Percentiles rank a stretch among this genome's conserved stretches.
Conservation (phyloP, 2,113 vertebrate genomes). For the Genyomyrus donnyi region DNA sequence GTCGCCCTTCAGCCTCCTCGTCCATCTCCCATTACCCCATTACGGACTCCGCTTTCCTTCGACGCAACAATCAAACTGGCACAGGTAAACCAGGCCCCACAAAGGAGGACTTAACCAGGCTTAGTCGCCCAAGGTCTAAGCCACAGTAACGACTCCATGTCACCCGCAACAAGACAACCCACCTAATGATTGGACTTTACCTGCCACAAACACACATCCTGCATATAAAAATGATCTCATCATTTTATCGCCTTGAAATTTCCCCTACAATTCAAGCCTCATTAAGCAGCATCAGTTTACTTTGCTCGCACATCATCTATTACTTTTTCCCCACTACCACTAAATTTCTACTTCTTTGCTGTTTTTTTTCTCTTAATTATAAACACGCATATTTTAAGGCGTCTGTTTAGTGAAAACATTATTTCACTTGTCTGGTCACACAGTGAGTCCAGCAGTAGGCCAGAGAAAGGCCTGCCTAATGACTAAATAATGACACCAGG, state of each 20-base stretch:
- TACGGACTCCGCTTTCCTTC: neutral
- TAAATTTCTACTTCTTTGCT: neutral
- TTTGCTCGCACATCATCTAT: neutral
- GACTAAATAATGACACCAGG: neutral
- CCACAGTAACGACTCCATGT: neutral
- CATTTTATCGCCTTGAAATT: neutral
- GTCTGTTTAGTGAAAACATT: neutral
- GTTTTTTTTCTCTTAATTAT: neutral
- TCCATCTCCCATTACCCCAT: neutral
- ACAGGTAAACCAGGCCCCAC: neutral
- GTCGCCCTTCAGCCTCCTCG: slow-evolving; percentile 22
- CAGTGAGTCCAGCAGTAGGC: neutral
- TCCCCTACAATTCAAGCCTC: neutral
- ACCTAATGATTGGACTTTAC: neutral
- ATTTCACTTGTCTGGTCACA: neutral
- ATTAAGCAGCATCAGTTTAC: neutral
- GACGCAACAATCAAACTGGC: neutral
- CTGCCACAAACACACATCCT: neutral
- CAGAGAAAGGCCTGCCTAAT: neutral
- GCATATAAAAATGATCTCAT: neutral
- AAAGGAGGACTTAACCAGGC: neutral
- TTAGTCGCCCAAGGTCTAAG: too few relatives aligned
- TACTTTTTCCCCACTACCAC: neutral
- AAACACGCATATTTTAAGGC: neutral
- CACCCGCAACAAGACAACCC: neutral